phyloP scores from a whole-genome alignment of 2,888 invertebrate genomes.

The Coenonympha arcania region DNA sequence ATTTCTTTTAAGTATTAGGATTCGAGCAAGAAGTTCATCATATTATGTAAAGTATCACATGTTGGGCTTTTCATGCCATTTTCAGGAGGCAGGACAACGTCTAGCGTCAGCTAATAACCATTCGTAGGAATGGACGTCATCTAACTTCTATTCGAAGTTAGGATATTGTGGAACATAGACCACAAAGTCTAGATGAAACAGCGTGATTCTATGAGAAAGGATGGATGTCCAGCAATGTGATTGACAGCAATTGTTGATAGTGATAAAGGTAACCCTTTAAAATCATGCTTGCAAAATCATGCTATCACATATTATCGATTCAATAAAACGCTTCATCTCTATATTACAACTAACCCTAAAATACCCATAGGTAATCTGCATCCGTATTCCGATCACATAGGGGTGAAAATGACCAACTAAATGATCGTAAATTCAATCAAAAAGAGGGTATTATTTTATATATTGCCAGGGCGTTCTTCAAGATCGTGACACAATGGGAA shows the following conservation, averaged over 20 bases:
- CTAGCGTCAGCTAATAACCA: too few relatives aligned
- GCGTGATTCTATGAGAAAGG: too few relatives aligned
- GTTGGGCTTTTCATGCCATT: too few relatives aligned
- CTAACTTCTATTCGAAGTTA: too few relatives aligned
- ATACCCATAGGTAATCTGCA: background rate
- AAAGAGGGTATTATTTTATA: constrained; percentile 34
- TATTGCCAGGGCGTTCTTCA: constrained; percentile 54
- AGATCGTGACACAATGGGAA: constrained; percentile 37
- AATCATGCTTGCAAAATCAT: constrained; percentile 27
- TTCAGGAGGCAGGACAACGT: too few relatives aligned
- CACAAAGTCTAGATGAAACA: too few relatives aligned
- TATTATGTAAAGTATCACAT: too few relatives aligned
- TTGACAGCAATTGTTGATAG: background rate
- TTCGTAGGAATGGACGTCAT: too few relatives aligned
- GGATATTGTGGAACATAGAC: too few relatives aligned
- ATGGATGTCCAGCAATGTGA: too few relatives aligned
- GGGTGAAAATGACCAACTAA: constrained; percentile 11
- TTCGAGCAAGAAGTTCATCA: too few relatives aligned
- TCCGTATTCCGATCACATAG: constrained; percentile 1
- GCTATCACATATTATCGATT: constrained; percentile 30
- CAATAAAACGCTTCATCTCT: constrained; percentile 26
- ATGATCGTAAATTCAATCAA: constrained; percentile 14
- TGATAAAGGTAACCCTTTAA: constrained; percentile 3
- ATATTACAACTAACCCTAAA: constrained; percentile 12
- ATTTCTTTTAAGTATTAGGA: too few relatives aligned